Conservation (phyloP, 2,888 invertebrate species). For the Hyalella azteca region DNA sequence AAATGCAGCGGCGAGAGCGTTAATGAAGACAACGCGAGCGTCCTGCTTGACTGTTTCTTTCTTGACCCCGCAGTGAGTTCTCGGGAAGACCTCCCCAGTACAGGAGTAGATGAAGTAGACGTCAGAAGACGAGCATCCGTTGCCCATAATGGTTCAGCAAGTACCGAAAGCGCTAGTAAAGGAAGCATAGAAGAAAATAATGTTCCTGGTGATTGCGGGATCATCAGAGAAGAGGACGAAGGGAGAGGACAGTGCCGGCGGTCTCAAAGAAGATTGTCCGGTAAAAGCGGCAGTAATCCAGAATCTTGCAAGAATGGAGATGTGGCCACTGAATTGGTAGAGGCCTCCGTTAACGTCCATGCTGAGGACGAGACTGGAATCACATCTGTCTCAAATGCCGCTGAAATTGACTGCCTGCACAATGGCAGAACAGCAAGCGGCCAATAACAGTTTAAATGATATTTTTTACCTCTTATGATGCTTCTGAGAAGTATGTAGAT, state of each 20-base stretch:
- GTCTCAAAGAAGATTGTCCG: background rate
- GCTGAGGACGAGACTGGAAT: background rate
- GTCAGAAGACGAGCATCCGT: background rate
- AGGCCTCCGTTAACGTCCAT: background rate
- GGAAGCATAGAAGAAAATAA: background rate
- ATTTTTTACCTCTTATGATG: background rate
- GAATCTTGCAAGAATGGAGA: background rate
- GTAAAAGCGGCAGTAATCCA: background rate
- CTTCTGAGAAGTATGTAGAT: constrained; percentile 11
- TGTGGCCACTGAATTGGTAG: background rate
- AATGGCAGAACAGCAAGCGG: background rate
- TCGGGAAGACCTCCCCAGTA: background rate
- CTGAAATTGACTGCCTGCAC: background rate
- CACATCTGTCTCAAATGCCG: background rate
- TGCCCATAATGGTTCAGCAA: background rate
- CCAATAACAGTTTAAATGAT: background rate
- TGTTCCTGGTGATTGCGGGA: background rate
- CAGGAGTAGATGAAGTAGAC: constrained; percentile 4
- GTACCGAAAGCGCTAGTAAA: background rate
- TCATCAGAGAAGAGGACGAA: background rate
- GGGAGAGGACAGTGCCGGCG: background rate
- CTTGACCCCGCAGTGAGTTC: background rate
- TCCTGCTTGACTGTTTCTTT: background rate
- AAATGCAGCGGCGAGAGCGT: constrained; percentile 22
- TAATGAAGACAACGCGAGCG: constrained; percentile 23